A percentile compares a stretch with the other conserved stretches of the same genome.
These are phyloP conservation scores for Mythimna pallens DNA, from an alignment of 2,888 invertebrate species.

Conservation along the genomic window DNA sequence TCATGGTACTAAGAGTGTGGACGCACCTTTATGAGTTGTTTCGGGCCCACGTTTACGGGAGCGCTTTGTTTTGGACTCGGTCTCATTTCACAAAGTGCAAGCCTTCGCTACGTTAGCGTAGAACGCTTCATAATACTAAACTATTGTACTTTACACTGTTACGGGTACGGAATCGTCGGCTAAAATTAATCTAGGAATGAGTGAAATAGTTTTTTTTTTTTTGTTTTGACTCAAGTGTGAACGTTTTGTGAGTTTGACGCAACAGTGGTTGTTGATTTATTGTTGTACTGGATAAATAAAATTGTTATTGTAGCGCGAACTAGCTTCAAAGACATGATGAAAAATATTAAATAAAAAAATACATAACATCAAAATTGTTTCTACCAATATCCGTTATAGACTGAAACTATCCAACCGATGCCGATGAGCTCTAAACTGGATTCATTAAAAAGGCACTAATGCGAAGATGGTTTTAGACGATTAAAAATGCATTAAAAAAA, in stretches of 20 bases:
- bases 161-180: conserved; percentile 59
- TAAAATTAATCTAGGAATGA: conserved; percentile 65
- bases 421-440: too few species aligned
- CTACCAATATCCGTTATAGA: too few species aligned
- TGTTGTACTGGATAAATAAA: background rate
- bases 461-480: too few species aligned
- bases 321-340: background rate
- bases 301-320: background rate
- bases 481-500: too few species aligned
- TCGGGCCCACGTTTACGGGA: conserved; percentile 73
- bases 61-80: conserved; percentile 79
- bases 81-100: conserved; percentile 87
- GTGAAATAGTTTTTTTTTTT: conserved; percentile 44
- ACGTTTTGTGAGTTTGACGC: background rate
- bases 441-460: too few species aligned
- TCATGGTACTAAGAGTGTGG: conserved; percentile 42
- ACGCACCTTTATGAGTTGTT: conserved; percentile 73
- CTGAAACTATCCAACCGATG: too few species aligned
- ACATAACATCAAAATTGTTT: too few species aligned
- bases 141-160: conserved; percentile 74
- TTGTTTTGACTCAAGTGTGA: conserved; percentile 9
- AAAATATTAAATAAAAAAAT: background rate
- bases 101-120: conserved; percentile 81
- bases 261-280: background rate
- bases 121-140: conserved; percentile 80